These are phyloP conservation scores for Cybosia mesomella DNA, from an alignment of 2,888 invertebrate species.

Conservation along the genomic window DNA sequence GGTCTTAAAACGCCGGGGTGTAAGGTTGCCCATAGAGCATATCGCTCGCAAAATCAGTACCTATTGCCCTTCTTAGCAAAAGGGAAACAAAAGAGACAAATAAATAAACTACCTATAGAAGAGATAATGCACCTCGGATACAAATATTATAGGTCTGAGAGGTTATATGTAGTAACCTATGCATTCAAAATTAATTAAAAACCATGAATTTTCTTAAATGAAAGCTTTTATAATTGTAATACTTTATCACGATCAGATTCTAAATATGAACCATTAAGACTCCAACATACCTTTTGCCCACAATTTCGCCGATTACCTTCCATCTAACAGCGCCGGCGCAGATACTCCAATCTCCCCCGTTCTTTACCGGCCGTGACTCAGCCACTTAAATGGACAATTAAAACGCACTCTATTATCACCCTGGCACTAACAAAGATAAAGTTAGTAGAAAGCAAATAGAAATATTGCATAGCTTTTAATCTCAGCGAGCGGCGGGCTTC, in stretches of 20 bases:
- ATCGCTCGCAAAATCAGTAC: too few relatives aligned
- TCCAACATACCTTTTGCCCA: slow-evolving; percentile 1
- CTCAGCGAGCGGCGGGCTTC: slow-evolving; percentile 66
- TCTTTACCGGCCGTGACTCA: slow-evolving; percentile 45
- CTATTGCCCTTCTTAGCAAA: too few relatives aligned
- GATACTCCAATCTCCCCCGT: slow-evolving; percentile 32
- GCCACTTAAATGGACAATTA: slow-evolving; percentile 56
- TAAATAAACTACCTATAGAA: too few relatives aligned
- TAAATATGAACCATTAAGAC: slow-evolving; percentile 4
- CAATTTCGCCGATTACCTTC: slow-evolving; percentile 15
- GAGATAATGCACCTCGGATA: too few relatives aligned
- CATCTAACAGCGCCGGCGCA: slow-evolving; percentile 26
- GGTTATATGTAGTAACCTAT: too few relatives aligned
- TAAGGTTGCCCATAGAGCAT: too few relatives aligned
- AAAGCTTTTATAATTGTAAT: background rate
- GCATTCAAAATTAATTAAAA: background rate
- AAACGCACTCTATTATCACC: slow-evolving; percentile 37
- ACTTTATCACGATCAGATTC: slow-evolving; percentile 13
- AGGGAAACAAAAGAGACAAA: too few relatives aligned
- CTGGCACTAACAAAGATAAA: slow-evolving; percentile 28
- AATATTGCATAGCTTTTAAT: slow-evolving; percentile 66
- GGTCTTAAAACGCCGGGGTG: too few relatives aligned
- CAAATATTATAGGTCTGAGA: too few relatives aligned
- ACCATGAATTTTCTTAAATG: background rate
- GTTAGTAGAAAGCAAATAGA: slow-evolving; percentile 67